phyloP scores from a whole-genome alignment of 2,797 vertebrate species.

The Microcaecilia unicolor region DNA sequence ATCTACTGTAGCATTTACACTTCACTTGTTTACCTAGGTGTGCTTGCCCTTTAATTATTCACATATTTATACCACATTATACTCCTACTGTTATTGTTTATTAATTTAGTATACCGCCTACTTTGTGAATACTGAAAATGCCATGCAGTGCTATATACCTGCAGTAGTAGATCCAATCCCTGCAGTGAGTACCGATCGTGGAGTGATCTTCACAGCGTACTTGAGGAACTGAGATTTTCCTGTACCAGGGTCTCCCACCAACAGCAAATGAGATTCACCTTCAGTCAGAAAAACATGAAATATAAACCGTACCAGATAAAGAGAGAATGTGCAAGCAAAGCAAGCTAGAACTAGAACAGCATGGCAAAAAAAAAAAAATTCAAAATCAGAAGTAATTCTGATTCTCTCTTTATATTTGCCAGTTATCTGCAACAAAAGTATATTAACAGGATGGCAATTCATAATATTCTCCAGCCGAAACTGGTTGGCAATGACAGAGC shows the following conservation, averaged over 20 bases:
- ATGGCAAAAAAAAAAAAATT: neutral
- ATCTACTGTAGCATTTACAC: no score
- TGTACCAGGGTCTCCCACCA: slow-evolving; percentile 92
- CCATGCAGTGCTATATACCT: slow-evolving; percentile 51
- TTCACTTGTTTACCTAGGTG: no score
- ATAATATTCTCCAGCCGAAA: slow-evolving; percentile 20
- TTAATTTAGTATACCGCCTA: no score
- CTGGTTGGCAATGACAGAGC: slow-evolving; percentile 28
- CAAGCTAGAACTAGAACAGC: neutral
- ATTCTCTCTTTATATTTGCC: slow-evolving; percentile 20
- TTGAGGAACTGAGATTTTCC: slow-evolving; percentile 96
- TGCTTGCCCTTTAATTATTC: no score
- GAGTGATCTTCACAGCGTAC: slow-evolving; percentile 87
- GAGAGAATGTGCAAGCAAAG: no score
- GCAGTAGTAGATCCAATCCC: slow-evolving; percentile 93
- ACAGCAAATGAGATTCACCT: slow-evolving; percentile 91
- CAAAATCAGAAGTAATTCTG: neutral
- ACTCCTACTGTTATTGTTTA: no score
- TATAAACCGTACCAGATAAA: neutral
- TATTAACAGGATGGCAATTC: slow-evolving; percentile 31
- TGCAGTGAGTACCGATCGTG: slow-evolving; percentile 86
- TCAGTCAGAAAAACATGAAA: slow-evolving; percentile 14
- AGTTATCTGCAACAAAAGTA: slow-evolving; percentile 37
- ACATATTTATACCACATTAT: no score
- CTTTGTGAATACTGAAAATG: no score